Evolutionary conservation across 2,113 vertebrate genomes (phyloP), one percentile per base, ranked within the genome.

Genomic region (Gambusia holbrooki): DNA sequence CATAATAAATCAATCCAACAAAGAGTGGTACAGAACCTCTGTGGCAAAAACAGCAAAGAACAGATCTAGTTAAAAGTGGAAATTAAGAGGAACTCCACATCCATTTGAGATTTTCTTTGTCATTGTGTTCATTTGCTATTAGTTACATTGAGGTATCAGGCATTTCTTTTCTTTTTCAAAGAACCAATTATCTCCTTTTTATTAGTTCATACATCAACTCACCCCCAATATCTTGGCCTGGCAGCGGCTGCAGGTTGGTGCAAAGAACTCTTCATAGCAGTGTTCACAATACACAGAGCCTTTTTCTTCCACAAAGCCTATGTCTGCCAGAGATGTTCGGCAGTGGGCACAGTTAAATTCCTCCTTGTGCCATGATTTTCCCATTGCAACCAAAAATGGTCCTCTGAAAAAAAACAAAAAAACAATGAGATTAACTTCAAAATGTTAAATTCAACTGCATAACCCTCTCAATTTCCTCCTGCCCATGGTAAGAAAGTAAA

Each of bases 211-310:
- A 67, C 22, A 95, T 94, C 28, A 95, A 78, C 90, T 92, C 73
- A 90, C 91, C 80, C 91, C 92, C 22, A 92, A 94, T 69, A 99
- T 96, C 94, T 99, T 99, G 91, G 91, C 91, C 79, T 97, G 96
- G 89, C 98, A 99, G 80, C 96, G 96, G 12, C 94, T 95, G 87
- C 98, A 99, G 15, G 95, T 93, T 1, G 98, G 98, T 22, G 98
- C 98, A 0, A 99, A 96, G 89, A 98, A 98, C 82, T 97, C 96
- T 92, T 97, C 98, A 58, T 99, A 99, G 91, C 98, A 99, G 80
- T 95, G 94, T 88, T 98, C 97, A 35, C 98, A 99, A 76, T 97
- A 97, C 19, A 99, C 94, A 0, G 84, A 90, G 13, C 97, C 97
- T 15, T 95, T 95, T 86, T 99, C 98, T 90, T 98, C 96, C 87